phyloP scores from a whole-genome alignment of 2,113 vertebrate species.

The Fulmarus glacialis region DNA sequence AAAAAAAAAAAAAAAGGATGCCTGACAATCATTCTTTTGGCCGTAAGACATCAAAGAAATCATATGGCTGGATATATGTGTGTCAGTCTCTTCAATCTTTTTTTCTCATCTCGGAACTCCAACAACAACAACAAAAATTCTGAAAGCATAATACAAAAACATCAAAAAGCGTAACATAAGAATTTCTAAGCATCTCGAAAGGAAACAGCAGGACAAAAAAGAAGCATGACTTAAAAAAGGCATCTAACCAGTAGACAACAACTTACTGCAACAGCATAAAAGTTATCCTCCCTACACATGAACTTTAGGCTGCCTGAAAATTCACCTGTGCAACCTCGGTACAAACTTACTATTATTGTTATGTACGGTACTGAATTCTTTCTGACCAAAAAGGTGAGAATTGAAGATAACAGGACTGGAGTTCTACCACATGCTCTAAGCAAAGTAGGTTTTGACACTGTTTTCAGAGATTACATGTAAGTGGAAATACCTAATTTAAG shows the following conservation, averaged over 20 bases:
- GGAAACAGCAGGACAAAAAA: neutral
- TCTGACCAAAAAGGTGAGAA: neutral
- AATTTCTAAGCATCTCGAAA: neutral
- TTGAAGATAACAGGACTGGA: neutral
- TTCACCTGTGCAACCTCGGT: neutral
- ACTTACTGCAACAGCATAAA: neutral
- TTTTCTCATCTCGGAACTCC: neutral
- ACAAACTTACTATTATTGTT: neutral
- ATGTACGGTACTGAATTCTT: neutral
- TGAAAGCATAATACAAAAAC: neutral
- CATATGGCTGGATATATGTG: neutral
- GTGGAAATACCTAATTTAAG: neutral
- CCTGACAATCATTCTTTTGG: neutral
- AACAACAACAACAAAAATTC: constrained; percentile 59
- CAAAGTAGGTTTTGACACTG: neutral
- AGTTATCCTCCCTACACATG: neutral
- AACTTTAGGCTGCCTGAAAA: neutral
- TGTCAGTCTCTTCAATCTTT: neutral
- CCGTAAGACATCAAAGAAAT: neutral
- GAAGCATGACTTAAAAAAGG: neutral
- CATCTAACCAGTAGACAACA: neutral
- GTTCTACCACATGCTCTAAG: neutral
- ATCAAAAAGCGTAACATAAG: neutral
- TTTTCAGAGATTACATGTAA: neutral
- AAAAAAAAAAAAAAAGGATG: neutral